Base-by-base conservation (phyloP, 2,888 invertebrate species). In the Hyposoter dolosus region DNA sequence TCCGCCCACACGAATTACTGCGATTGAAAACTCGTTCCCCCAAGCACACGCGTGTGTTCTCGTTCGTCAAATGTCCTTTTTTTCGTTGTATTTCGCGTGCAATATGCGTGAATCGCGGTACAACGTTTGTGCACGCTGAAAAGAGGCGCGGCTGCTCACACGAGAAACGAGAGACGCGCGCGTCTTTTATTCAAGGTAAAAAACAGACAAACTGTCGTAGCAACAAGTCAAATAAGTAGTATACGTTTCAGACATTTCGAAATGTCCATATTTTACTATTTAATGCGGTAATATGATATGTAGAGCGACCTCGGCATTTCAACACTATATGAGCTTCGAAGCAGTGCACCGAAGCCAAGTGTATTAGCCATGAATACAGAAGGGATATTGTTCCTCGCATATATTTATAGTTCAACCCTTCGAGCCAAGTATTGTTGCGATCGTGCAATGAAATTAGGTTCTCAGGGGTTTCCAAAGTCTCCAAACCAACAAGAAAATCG, bases 41-140 rank as follows among this genome's bases (percentile, higher is more conserved):
- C 66, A n/a, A 40, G 53, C 63, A 40, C 50, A 15, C 53, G 50
- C 53, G 66, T 68, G 65, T 77, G 28, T 68, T 68, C 68, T 50
- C 77, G 68, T 77, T 68, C 77, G 77, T 66, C 68, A 68, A 77
- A 77, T 53, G 9, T 77, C n/a, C 19, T 77, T 66, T 77, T 66
- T 76, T 45, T 76, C 9, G 5, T 47, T 65, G 6, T 76, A 40
- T 23, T 76, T 65, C 35, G 50, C 40, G 68, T 17, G 53, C 66
- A 32, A 53, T 77, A 53, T 63, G 68, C 68, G 53, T 68, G 68
- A 76, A 65, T 65, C 60, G 60, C 45, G 60, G 56, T 32, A 40
- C 10, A 40, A 74, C 40, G 32, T 40, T 40, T 66, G 66, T 40
- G 40, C 32, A 40, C 66, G 66, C 6, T 12, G 66, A 40, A 66